phyloP scores from a whole-genome alignment of 2,113 vertebrate genomes.

The Porphyrio hochstetteri region DNA sequence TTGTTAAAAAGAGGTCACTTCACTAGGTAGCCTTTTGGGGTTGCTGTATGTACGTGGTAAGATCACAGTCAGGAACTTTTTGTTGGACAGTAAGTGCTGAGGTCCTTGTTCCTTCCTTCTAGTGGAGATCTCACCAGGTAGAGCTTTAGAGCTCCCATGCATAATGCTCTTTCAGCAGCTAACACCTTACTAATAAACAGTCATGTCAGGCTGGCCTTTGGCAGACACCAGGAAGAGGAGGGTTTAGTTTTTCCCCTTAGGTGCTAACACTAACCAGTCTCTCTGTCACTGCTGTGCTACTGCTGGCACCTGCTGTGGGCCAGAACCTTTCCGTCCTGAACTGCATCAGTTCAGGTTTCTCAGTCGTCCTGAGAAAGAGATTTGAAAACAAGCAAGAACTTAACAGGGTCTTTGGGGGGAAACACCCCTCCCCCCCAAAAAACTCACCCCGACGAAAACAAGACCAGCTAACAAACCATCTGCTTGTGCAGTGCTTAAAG shows the following conservation, averaged over 20 bases:
- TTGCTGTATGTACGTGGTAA: background rate
- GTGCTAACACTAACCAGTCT: background rate
- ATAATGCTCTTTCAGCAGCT: background rate
- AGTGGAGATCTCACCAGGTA: background rate
- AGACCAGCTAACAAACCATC: background rate
- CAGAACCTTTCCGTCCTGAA: background rate
- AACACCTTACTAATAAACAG: background rate
- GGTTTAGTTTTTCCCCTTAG: background rate
- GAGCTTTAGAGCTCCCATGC: background rate
- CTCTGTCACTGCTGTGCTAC: background rate
- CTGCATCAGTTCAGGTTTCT: background rate
- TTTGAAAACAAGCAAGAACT: background rate
- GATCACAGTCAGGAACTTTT: background rate
- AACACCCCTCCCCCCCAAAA: no score
- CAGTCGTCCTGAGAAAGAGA: background rate
- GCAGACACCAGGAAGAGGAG: background rate
- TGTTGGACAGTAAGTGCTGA: background rate
- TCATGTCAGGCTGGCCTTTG: background rate
- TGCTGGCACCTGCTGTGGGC: background rate
- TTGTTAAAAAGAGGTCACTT: background rate
- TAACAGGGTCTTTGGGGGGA: background rate
- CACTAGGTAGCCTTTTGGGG: background rate
- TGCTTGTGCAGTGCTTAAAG: background rate
- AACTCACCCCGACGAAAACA: background rate
- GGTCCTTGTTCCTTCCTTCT: background rate